These are phyloP conservation scores for Asarcornis scutulata DNA, from an alignment of 2,113 vertebrate genomes.

Conservation along the genomic window DNA sequence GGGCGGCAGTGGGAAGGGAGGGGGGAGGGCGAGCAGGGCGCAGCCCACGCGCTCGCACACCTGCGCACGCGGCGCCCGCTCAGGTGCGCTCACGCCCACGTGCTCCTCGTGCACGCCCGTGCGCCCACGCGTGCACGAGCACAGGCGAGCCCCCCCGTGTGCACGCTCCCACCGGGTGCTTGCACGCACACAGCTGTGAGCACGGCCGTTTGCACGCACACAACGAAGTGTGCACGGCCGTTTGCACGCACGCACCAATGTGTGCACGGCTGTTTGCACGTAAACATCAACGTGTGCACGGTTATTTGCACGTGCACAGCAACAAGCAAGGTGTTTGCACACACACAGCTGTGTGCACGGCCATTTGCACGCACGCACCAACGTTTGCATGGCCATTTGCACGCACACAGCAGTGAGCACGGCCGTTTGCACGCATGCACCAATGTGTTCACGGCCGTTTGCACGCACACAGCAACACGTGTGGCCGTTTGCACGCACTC, in stretches of 20 bases:
- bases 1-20: background rate
- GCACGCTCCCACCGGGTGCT: background rate
- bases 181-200: background rate
- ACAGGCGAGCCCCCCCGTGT: background rate
- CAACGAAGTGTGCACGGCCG: background rate
- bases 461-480: background rate
- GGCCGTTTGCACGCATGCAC: too few relatives aligned
- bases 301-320: too few relatives aligned
- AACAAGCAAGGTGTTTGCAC: too few relatives aligned
- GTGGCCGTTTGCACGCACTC: too few relatives aligned
- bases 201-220: background rate
- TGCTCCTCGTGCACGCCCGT: background rate
- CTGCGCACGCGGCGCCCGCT: background rate
- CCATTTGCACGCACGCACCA: too few relatives aligned
- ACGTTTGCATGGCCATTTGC: too few relatives aligned
- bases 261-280: too few relatives aligned
- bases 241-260: too few relatives aligned
- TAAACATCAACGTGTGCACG: too few relatives aligned
- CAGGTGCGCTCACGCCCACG: background rate
- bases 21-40: background rate
- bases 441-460: too few relatives aligned
- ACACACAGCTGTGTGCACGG: too few relatives aligned
- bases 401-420: too few relatives aligned
- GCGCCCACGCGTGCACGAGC: background rate
- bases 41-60: background rate